Base-by-base conservation (phyloP, 2,113 vertebrate species). In the Tinamus guttatus region DNA sequence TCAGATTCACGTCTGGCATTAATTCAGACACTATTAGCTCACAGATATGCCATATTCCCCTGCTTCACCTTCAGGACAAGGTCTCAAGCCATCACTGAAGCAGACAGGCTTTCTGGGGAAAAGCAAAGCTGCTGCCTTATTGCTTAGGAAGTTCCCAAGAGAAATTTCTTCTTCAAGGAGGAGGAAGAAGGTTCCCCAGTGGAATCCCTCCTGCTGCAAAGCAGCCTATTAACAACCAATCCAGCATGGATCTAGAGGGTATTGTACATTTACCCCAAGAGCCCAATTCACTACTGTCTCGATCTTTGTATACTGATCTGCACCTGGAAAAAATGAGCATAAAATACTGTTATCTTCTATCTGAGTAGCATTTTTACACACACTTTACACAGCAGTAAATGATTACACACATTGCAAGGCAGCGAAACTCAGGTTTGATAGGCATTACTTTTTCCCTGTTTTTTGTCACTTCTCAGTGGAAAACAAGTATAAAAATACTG, bases 281-380 rank as follows among this genome's bases (percentile, higher is more conserved):
- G 47, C 32, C 58, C 78, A 51, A 59, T 62, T 81, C 83, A 12
- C 32, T 70, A 24, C 25, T 64, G 9, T 64, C 69, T 90, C 78
- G n/a, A 93, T 84, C 76, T 32, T 3, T 70, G 30, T 64, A 30
- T 41, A 78, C 41, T 78, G 69, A 95, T 90, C 65, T 81, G 25
- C 38, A 78, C 41, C 47, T 81, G 58, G 45, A 76, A 81, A 84
- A 87, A 96, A 93, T 85, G 73, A 96, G 91, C 89, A 94, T 81
- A 81, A 95, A 95, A 96, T 90, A 11, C 52, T 85, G 45, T 56
- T 93, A 93, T 95, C 25, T 92, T 89, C 76, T 67, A 84, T 38
- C 45, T 86, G 85, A 86, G 77, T 64, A 90, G 52, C 60, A 86
- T 75, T 95, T 94, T 89, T 92, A 89, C 77, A 90, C 80, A 78